Conservation (phyloP, 2,113 vertebrate genomes). For the Ivindomyrus marchei region DNA sequence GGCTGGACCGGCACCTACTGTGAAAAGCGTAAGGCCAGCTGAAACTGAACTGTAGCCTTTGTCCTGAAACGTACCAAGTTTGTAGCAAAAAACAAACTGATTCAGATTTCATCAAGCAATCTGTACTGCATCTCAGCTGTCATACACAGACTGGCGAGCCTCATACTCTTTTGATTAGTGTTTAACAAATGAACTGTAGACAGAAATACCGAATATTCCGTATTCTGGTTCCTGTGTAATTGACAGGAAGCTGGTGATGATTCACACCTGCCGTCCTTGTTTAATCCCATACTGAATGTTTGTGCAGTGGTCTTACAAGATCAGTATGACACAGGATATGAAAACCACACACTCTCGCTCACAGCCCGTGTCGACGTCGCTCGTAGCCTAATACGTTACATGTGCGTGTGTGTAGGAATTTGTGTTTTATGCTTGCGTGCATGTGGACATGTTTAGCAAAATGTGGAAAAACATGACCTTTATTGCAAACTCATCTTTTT, state of each 20-base stretch:
- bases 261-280: not conserved
- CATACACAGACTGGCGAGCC: not conserved
- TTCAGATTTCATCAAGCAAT: not conserved
- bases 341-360: not conserved
- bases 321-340: not conserved
- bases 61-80: not conserved
- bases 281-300: not conserved
- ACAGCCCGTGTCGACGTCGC: not conserved
- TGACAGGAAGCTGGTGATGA: not conserved
- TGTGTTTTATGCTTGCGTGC: not conserved
- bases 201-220: not conserved
- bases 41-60: not conserved
- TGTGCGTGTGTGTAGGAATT: not conserved
- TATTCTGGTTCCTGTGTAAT: not conserved
- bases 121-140: not conserved
- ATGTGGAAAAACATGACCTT: not conserved
- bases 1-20: conserved; percentile 77
- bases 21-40: conserved; percentile 54
- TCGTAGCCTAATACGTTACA: not conserved
- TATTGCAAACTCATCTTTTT: not conserved
- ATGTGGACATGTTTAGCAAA: not conserved
- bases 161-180: not conserved
- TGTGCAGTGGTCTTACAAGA: not conserved
- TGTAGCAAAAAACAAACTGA: not conserved
- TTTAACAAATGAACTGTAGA: not conserved